A percentile compares a stretch with the other conserved stretches of the same genome.
Conservation (phyloP, 2,113 vertebrate genomes). For the Rhynchopsitta pachyrhyncha region DNA sequence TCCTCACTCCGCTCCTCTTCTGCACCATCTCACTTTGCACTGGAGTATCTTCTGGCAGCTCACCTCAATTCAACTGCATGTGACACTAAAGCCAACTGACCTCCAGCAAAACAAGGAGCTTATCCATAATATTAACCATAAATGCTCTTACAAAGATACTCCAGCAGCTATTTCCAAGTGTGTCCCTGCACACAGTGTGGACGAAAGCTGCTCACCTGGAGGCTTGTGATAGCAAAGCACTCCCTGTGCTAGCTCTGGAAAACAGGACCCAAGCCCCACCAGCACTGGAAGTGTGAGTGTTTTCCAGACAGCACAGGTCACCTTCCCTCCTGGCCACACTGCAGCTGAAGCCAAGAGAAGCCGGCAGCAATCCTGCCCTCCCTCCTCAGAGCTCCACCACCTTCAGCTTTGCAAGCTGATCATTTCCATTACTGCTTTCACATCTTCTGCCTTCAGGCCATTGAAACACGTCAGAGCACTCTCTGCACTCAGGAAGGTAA, state of each 20-base stretch:
- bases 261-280: not conserved
- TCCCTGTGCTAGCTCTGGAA: not conserved
- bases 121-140: fast-evolving
- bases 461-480: not conserved
- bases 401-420: not conserved
- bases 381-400: not conserved
- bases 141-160: not conserved
- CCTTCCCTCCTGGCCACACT: not conserved
- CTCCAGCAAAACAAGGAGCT: not conserved
- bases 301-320: not conserved
- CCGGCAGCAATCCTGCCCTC: not conserved
- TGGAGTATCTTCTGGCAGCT: not conserved
- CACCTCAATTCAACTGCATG: not conserved
- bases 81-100: not conserved
- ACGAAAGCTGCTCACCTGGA: not conserved
- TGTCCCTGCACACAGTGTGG: not conserved
- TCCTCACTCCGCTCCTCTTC: not conserved
- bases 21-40: not conserved
- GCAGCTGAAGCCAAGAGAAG: not conserved
- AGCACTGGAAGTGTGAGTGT: not conserved
- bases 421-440: not conserved
- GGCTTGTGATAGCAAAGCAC: not conserved
- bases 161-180: not conserved
- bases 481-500: not conserved
- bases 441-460: not conserved